phyloP scores from a whole-genome alignment of 92 coral and sea anemone genomes.

The Diadumene lineata region DNA sequence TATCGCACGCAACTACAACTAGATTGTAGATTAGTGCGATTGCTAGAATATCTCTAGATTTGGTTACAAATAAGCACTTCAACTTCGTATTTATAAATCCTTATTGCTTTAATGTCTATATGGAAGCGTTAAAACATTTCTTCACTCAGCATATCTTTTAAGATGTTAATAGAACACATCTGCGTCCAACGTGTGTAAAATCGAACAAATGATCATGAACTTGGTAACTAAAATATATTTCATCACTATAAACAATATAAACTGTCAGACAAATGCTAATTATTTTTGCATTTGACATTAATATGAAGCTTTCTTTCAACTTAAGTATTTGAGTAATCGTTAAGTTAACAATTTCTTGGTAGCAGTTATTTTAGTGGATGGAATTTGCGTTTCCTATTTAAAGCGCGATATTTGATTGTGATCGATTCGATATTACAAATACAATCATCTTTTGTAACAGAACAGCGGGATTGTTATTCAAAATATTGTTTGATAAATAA shows the following conservation, averaged over 20 bases:
- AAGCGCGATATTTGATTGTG: too few species aligned
- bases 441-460: background rate
- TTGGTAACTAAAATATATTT: background rate
- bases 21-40: slow-evolving; percentile 5
- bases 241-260: background rate
- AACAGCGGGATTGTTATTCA: background rate
- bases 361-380: background rate
- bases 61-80: slow-evolving; percentile 7
- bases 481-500: background rate
- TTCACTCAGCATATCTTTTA: background rate
- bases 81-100: slow-evolving; percentile 6
- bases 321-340: too few species aligned
- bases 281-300: background rate
- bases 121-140: background rate
- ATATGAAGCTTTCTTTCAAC: too few species aligned
- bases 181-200: background rate
- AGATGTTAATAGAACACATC: background rate
- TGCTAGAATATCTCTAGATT: background rate
- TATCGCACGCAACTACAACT: background rate
- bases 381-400: too few species aligned
- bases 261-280: background rate
- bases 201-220: background rate
- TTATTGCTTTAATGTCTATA: background rate
- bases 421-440: background rate
- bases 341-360: too few species aligned